Conservation (phyloP, 2,113 vertebrate species). For the Onychostruthus taczanowskii region DNA sequence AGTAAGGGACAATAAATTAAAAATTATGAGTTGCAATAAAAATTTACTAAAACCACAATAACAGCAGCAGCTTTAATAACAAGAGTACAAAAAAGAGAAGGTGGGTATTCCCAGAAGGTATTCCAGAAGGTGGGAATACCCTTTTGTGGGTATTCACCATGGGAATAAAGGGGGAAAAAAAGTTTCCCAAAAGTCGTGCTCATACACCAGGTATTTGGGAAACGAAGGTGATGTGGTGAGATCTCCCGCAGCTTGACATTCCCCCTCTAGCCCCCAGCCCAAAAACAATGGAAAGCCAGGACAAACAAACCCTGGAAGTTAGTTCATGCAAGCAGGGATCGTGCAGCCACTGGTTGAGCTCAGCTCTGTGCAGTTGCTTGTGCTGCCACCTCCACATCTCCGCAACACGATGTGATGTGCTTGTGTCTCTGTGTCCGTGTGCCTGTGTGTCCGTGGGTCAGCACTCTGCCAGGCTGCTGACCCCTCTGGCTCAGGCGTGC, state of each 20-base stretch:
- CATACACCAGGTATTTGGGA: too few relatives aligned
- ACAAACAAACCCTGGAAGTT: not conserved
- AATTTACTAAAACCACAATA: not conserved
- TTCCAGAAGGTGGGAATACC: too few relatives aligned
- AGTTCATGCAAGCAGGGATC: not conserved
- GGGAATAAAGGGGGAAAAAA: not conserved
- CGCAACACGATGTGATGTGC: not conserved
- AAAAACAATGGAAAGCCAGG: not conserved
- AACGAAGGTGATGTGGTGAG: not conserved
- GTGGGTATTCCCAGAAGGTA: too few relatives aligned
- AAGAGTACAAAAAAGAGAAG: not conserved
- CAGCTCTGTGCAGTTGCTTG: not conserved
- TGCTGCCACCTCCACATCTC: not conserved
- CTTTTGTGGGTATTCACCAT: not conserved
- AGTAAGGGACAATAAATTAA: not conserved
- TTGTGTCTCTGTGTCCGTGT: not conserved
- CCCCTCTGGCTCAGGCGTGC: fast-evolving
- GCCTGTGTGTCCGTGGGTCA: too few relatives aligned
- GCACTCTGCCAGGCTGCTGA: not conserved
- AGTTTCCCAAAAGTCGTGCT: not conserved
- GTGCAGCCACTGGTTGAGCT: not conserved
- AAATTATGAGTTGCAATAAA: not conserved
- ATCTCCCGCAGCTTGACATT: not conserved
- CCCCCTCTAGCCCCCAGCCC: not conserved
- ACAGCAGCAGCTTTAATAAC: not conserved